Conservation (phyloP, 2,888 invertebrate genomes). For the Agriopis leucophaearia region DNA sequence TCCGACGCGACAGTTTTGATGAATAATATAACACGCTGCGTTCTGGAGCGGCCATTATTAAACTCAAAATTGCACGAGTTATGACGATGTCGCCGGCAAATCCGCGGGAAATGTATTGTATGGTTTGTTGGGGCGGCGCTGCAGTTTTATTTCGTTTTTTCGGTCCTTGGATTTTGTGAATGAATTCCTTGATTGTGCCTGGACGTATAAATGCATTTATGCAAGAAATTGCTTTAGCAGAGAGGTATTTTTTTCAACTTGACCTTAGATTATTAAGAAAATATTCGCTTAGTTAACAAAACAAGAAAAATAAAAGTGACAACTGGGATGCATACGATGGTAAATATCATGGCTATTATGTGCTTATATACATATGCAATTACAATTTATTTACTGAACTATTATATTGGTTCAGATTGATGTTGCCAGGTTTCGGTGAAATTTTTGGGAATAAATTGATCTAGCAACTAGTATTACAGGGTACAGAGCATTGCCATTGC, state of each 20-base stretch:
- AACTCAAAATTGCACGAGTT: constrained; percentile 28
- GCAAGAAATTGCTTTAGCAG: background rate
- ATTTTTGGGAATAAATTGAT: background rate
- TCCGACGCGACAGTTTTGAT: constrained; percentile 21
- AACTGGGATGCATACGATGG: too few relatives aligned
- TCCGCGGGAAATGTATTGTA: constrained; percentile 21
- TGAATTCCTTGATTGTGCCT: constrained; percentile 4
- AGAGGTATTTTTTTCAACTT: background rate
- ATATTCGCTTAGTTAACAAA: too few relatives aligned
- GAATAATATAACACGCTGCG: constrained; percentile 31
- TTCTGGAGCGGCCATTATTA: constrained; percentile 28
- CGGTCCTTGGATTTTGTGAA: constrained; percentile 9
- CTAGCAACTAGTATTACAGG: too few relatives aligned
- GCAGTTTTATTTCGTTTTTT: constrained; percentile 16
- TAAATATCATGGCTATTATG: too few relatives aligned
- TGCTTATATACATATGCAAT: too few relatives aligned
- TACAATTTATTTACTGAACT: too few relatives aligned
- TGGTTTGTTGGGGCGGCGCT: constrained; percentile 4
- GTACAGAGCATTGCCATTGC: too few relatives aligned
- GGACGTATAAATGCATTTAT: too few relatives aligned
- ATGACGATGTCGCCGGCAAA: constrained; percentile 25
- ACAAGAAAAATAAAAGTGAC: too few relatives aligned
- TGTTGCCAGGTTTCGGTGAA: background rate
- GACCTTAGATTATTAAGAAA: background rate
- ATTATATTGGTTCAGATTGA: too few relatives aligned